These are phyloP conservation scores for Didymodactylos carnosus DNA, from an alignment of 2,888 invertebrate genomes.

Conservation along the genomic window DNA sequence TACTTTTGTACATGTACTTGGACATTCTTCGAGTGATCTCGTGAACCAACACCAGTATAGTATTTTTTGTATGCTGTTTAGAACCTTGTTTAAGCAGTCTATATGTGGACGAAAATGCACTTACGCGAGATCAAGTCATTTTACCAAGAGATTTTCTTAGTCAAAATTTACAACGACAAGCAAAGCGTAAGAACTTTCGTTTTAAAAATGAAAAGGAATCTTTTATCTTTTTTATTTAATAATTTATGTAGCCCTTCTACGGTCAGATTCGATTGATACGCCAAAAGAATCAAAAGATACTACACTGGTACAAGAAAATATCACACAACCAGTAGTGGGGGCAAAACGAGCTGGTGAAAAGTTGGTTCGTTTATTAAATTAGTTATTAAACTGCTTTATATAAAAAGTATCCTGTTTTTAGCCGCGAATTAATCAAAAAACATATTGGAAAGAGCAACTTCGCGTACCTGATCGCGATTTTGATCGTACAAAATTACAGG, in stretches of 20 bases:
- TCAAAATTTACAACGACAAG: neutral
- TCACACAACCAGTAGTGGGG: no score
- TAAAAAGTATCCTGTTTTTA: neutral
- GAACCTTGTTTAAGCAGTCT: neutral
- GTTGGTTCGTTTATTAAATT: no score
- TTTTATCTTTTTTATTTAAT: no score
- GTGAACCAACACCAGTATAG: no score
- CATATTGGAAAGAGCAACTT: slow-evolving; percentile 27
- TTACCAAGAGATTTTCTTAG: neutral
- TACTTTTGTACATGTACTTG: no score
- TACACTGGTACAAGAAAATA: no score
- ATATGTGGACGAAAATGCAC: neutral
- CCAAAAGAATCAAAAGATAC: neutral
- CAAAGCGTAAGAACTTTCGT: neutral
- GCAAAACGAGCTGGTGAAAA: neutral
- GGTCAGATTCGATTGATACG: no score
- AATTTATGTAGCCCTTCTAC: no score
- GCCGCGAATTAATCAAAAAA: neutral
- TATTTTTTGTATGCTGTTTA: no score
- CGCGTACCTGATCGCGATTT: slow-evolving; percentile 23
- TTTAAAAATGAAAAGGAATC: no score
- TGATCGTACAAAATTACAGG: slow-evolving; percentile 22
- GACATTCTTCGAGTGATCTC: no score
- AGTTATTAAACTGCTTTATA: no score
- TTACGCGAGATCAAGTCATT: neutral